Evolutionary conservation across 2,113 vertebrate species (phyloP), one percentile per base, ranked within the genome.

Genomic region (Clarias magur): DNA sequence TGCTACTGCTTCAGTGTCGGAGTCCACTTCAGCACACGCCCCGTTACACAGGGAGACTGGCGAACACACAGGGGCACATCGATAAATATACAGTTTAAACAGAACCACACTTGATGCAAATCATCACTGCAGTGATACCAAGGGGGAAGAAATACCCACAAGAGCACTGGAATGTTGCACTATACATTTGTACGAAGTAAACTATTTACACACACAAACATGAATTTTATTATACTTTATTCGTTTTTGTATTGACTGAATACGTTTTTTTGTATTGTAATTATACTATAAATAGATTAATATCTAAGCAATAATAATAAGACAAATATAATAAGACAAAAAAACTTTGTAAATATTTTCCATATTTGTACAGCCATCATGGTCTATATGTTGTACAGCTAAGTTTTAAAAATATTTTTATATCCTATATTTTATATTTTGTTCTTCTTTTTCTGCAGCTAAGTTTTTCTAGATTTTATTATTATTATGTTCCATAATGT

Each of bases 1-100:
- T 0, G 93, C 94, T 84, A 97, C 97, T 0, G 97, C 97, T 92
- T 97, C 96, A 0, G 97, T 97, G 85, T 97, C 96, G 0, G 97
- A 96, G 48, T 97, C 96, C 88, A 97, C 96, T 90, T 98, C 97
- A 57, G 97, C 96, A 34, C 97, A 98, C 72, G 97, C 97, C 2
- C 94, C 95, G 0, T 90, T 85, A 38, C 92, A 89, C 80, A 72
- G 85, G 70, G 79, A 78, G 59, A 90, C 91, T 93, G 92, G 68
- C 4, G 82, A 68, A 92, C 70, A 88, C 38, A 84, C 54, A 86
- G 15, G 23, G 16, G n/a, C 3, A 78, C 80, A 78, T 59, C 4
- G 3, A 80, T 57, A 57, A 72, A 62, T 16, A 81, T 81, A 82
- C 38, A 10, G 7, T 72, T 59, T 10, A 30, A 27, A 30, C 23